Evolutionary conservation across 1,140 invertebrate species (phyloP).

Genomic region (roundworm (Caenorhabditis elegans)): WBcel235 BX284604.4:5244501-5245000

Average conservation of each 20-base stretch:
- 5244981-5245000: not conserved
- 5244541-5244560: slow-evolving; percentile 4
- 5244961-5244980: not conserved
- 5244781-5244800: not conserved
- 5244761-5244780: not conserved
- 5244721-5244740: not conserved
- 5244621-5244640: not conserved
- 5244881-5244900: too few species aligned
- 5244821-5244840: not conserved
- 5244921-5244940: not conserved
- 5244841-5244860: not conserved
- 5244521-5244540: slow-evolving; percentile 1
- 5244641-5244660: slow-evolving; percentile 9
- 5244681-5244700: not conserved
- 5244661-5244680: slow-evolving; percentile 7
- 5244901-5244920: too few species aligned
- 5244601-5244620: not conserved
- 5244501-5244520: too few species aligned
- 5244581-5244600: not conserved
- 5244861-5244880: too few species aligned
- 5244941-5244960: not conserved
- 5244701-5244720: not conserved
- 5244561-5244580: not conserved
- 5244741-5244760: slow-evolving; percentile 3
- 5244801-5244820: not conserved